These are phyloP conservation scores for Petrolisthes cinctipes DNA, from an alignment of 2,888 invertebrate genomes.

Conservation along the genomic window DNA sequence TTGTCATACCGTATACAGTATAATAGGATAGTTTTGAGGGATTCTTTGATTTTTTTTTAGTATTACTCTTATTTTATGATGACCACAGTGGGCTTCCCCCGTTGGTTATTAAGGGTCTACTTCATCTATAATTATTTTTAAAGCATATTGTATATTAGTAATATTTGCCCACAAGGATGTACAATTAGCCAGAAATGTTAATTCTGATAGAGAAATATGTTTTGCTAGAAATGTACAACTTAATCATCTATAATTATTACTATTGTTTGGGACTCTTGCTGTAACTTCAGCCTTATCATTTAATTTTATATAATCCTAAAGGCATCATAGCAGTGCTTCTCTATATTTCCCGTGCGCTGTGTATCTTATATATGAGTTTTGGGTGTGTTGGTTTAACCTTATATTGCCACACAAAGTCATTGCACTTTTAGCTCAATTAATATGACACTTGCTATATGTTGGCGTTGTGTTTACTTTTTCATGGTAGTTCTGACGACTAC, in stretches of 20 bases:
- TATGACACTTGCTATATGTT: conserved; percentile 53
- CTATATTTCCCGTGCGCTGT: conserved; percentile 31
- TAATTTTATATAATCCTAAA: conserved; percentile 24
- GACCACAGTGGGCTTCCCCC: conserved; percentile 31
- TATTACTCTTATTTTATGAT: conserved; percentile 14
- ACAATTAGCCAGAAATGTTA: conserved; percentile 37
- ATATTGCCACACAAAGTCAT: conserved; percentile 46
- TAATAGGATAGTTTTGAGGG: conserved; percentile 55
- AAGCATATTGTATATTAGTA: conserved; percentile 29
- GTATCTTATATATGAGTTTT: conserved; percentile 47
- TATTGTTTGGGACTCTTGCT: conserved; percentile 26
- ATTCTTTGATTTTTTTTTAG: conserved; percentile 41
- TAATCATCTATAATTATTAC: conserved; percentile 24
- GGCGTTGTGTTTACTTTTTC: conserved; percentile 31
- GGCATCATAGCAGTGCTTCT: conserved; percentile 35
- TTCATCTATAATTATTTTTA: conserved; percentile 15
- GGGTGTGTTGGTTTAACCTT: conserved; percentile 54
- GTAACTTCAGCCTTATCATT: not conserved
- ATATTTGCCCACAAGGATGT: conserved; percentile 18
- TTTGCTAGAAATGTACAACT: conserved; percentile 32
- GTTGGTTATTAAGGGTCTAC: conserved; percentile 45
- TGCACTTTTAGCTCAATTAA: conserved; percentile 58
- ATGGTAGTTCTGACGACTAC: not conserved
- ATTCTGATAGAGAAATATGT: conserved; percentile 25
- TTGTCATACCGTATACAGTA: conserved; percentile 48